Evolutionary conservation across 2,797 vertebrate genomes (phyloP), one percentile per base, ranked within the genome.

Genomic region (Sorex maritimensis): DNA sequence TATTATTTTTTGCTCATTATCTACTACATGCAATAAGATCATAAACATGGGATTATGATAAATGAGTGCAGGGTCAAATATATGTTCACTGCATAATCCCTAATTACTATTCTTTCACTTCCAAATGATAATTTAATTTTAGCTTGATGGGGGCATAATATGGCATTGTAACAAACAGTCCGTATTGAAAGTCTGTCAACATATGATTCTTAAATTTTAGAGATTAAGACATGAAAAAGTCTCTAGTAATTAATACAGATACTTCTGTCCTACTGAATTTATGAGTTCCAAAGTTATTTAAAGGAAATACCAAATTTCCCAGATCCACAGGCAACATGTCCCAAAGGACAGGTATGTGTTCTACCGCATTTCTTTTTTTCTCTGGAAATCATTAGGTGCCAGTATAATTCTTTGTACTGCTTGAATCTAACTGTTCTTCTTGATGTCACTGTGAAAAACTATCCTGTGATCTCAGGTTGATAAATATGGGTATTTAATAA

Each of bases 361-460:
- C 24, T 86, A 30, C 4, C 1, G 82, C 38, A 6, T 73, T 68
- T 21, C 21, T 55, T 55, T 82, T 28, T 34, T 55, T 90, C 61
- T 61, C 78, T 87, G 67, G 17, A 86, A 78, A 58, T 74, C 73
- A 61, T 74, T 87, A 79, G 28, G 58, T 79, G 21, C 28, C 77
- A 89, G 44, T 49, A 13, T 9, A 90, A 83, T 74, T 87, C 24
- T 28, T 30, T 83, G 72, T 23, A 38, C 30, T 65, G 78, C 44
- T 10, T 44, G 67, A 72, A 73, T 46, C 9, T n/a, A 8, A 38
- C 55, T 82, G 72, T 30, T 58, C 2, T 38, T 88, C 61, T 55
- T 21, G 23, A 21, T 26, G 4, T 26, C 30, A 68, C 46, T 49
- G 10, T 58, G 58, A 69, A 67, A 49, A 92, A 69, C 30, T 1